phyloP scores from a whole-genome alignment of 2,113 vertebrate species.

The Gnathonemus echidnorhynchus region DNA sequence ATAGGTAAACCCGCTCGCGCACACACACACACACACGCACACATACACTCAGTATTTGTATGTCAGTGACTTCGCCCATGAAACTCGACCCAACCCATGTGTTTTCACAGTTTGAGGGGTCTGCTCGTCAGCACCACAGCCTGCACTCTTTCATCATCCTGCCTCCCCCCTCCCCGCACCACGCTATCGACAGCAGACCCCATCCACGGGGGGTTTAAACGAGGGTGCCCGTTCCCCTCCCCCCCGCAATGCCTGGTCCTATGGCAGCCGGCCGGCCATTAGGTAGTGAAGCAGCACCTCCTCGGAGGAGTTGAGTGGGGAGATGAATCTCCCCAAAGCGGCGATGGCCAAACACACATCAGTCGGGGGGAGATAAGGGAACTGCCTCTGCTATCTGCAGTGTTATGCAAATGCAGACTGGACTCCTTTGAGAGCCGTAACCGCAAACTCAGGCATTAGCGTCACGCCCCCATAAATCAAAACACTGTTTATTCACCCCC shows the following conservation, averaged over 20 bases:
- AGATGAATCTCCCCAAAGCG: constrained; percentile 30
- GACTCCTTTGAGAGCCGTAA: constrained; percentile 19
- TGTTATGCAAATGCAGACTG: constrained; percentile 58
- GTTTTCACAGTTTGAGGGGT: background rate
- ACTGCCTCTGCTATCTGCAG: constrained; percentile 47
- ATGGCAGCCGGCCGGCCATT: constrained; percentile 27
- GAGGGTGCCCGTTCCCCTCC: background rate
- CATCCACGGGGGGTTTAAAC: background rate
- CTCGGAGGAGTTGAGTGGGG: background rate
- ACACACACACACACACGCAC: background rate
- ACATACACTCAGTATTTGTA: background rate
- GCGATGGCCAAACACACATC: constrained; percentile 50
- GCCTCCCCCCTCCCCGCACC: background rate
- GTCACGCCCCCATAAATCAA: background rate
- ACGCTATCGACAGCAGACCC: background rate
- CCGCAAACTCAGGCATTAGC: constrained; percentile 19
- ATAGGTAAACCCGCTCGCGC: no score
- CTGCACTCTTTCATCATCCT: constrained; percentile 11
- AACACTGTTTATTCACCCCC: background rate
- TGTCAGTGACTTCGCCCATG: background rate
- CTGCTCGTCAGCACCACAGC: background rate
- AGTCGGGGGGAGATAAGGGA: constrained; percentile 61
- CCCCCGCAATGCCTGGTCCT: background rate
- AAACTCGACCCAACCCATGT: background rate
- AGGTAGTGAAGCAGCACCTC: background rate